These are phyloP conservation scores for Piscicola geometra DNA, from an alignment of 2,888 invertebrate genomes.

Conservation along the genomic window DNA sequence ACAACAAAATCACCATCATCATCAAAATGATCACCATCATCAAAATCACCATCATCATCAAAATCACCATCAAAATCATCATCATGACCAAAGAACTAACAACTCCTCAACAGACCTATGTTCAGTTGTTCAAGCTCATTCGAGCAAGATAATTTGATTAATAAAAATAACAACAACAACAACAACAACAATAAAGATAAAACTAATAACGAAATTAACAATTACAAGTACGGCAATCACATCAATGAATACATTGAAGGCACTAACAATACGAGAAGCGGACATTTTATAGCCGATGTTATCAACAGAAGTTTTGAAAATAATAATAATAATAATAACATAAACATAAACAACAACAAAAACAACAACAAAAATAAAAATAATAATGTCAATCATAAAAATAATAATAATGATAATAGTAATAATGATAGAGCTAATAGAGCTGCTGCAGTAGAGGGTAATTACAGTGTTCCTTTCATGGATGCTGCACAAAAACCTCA, in stretches of 20 bases:
- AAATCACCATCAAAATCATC: too few relatives aligned
- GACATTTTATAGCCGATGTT: not conserved
- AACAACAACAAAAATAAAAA: not conserved
- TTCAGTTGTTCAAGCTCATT: constrained; percentile 3
- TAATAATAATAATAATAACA: not conserved
- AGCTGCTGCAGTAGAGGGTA: not conserved
- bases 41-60: too few relatives aligned
- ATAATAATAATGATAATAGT: not conserved
- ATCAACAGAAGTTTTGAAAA: not conserved
- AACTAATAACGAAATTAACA: too few relatives aligned
- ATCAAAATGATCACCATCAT: too few relatives aligned
- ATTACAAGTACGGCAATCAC: not conserved
- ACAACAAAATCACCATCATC: too few relatives aligned
- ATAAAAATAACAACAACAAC: too few relatives aligned
- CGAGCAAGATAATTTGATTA: not conserved
- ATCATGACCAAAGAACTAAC: not conserved
- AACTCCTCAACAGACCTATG: not conserved
- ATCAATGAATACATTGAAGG: not conserved
- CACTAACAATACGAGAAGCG: not conserved
- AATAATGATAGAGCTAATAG: too few relatives aligned
- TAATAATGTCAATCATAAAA: not conserved
- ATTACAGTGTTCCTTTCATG: too few relatives aligned
- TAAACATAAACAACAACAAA: not conserved
- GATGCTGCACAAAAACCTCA: too few relatives aligned
- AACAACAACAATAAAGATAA: too few relatives aligned